These are phyloP conservation scores for Myocastor coypus DNA, from an alignment of 2,113 vertebrate species.

Conservation along the genomic window DNA sequence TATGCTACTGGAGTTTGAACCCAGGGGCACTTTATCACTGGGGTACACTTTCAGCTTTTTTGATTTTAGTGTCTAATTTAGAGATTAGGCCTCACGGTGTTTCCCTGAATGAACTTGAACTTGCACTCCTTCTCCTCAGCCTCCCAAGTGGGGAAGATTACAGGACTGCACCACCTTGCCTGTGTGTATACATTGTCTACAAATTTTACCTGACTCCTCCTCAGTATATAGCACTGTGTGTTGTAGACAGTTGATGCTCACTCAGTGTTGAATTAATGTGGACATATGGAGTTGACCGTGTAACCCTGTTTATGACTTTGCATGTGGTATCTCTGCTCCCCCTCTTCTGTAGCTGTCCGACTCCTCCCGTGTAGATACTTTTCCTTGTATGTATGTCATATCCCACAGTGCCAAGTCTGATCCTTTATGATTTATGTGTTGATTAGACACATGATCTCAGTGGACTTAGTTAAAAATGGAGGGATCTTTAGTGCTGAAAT, in stretches of 20 bases:
- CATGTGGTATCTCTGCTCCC: background rate
- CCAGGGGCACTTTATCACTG: background rate
- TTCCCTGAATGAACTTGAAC: background rate
- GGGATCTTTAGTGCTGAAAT: slow-evolving; percentile 21
- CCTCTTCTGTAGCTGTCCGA: background rate
- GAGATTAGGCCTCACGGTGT: background rate
- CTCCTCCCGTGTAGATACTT: background rate
- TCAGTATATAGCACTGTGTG: accelerated
- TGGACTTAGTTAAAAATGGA: background rate
- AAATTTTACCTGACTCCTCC: background rate
- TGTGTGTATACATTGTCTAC: background rate
- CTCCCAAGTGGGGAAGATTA: background rate
- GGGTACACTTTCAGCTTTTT: background rate
- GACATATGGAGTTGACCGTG: background rate
- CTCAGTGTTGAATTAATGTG: background rate
- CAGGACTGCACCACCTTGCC: background rate
- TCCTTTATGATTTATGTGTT: background rate
- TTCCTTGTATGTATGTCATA: background rate
- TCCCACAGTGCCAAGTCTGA: background rate
- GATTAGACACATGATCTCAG: background rate
- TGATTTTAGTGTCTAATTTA: background rate
- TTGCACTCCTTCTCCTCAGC: background rate
- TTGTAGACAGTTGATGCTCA: background rate
- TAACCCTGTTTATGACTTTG: background rate
- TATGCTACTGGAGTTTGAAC: background rate